A percentile compares a stretch with the other conserved stretches of the same genome.
Conservation (phyloP, 2,113 vertebrate genomes). For the Callipepla squamata region DNA sequence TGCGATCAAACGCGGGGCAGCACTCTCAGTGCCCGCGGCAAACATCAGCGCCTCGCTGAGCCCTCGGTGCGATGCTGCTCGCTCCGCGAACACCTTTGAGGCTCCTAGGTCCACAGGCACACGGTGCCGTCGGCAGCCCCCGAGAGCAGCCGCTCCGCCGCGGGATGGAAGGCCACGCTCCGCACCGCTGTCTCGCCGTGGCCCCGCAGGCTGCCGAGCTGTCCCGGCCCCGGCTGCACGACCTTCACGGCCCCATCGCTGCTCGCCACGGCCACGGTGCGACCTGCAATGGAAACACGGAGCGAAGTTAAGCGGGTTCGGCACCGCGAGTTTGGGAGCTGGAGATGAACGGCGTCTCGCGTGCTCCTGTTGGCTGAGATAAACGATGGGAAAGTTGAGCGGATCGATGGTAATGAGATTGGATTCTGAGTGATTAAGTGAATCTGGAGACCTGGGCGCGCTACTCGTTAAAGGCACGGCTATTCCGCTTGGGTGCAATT, state of each 20-base stretch:
- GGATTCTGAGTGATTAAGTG: background rate
- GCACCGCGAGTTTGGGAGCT: background rate
- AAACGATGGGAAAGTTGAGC: slow-evolving; percentile 12
- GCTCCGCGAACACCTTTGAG: background rate
- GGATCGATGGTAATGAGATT: slow-evolving; percentile 7
- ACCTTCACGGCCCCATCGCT: slow-evolving; percentile 77
- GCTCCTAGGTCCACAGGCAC: slow-evolving; percentile 65
- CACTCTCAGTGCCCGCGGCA: background rate
- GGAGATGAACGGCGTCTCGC: background rate
- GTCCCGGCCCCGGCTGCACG: slow-evolving; percentile 70
- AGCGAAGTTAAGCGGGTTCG: background rate
- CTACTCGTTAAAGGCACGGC: background rate
- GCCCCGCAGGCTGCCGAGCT: slow-evolving; percentile 71
- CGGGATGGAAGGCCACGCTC: slow-evolving; percentile 69
- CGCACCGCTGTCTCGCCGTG: slow-evolving; percentile 70
- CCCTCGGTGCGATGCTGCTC: background rate
- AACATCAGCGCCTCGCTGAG: background rate
- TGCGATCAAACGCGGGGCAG: slow-evolving; percentile 9
- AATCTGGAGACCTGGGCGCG: background rate
- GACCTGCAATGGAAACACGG: slow-evolving; percentile 68
- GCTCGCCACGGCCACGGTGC: slow-evolving; percentile 79
- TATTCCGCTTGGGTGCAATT: background rate
- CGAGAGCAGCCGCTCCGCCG: slow-evolving; percentile 65
- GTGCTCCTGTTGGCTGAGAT: background rate
- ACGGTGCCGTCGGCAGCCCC: slow-evolving; percentile 72